A percentile compares a stretch with the other conserved stretches of the same genome.
These are phyloP conservation scores for Ectobius pallidus DNA, from an alignment of 2,888 invertebrate species.

Conservation along the genomic window DNA sequence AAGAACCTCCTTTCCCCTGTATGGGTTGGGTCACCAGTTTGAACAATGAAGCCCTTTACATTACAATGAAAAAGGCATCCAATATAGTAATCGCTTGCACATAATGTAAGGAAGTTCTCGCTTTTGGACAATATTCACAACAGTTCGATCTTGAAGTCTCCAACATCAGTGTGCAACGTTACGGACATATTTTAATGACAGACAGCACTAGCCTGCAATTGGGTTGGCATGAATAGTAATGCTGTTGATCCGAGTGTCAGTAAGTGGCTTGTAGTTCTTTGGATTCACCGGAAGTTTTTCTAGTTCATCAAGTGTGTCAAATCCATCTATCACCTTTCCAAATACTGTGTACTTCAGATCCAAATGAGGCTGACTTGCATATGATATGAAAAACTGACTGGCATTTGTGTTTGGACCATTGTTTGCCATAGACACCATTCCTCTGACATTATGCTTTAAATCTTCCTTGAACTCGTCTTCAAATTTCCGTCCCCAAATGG, in stretches of 20 bases:
- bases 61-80: slow-evolving; percentile 77
- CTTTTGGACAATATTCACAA: slow-evolving; percentile 95
- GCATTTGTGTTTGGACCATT: slow-evolving; percentile 98
- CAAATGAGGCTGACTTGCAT: slow-evolving; percentile 91
- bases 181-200: too few species aligned
- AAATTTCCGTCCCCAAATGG: slow-evolving; percentile 96
- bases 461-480: slow-evolving; percentile 97
- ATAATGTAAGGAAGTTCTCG: slow-evolving; percentile 98
- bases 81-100: slow-evolving; percentile 92
- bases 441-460: slow-evolving; percentile 89
- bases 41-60: slow-evolving; percentile 80
- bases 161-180: slow-evolving; percentile 95
- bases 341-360: slow-evolving; percentile 97
- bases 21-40: slow-evolving; percentile 83
- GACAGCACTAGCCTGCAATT: slow-evolving; percentile 85
- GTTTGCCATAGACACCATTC: slow-evolving; percentile 96
- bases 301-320: slow-evolving; percentile 93
- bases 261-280: slow-evolving; percentile 87
- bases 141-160: slow-evolving; percentile 95
- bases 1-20: slow-evolving; percentile 96
- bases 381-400: slow-evolving; percentile 97
- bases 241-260: slow-evolving; percentile 84
- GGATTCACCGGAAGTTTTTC: slow-evolving; percentile 95
- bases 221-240: slow-evolving; percentile 99
- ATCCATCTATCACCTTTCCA: slow-evolving; percentile 96